These are phyloP conservation scores for Brachymystax lenok DNA, from an alignment of 2,797 vertebrate genomes.

Conservation along the genomic window DNA sequence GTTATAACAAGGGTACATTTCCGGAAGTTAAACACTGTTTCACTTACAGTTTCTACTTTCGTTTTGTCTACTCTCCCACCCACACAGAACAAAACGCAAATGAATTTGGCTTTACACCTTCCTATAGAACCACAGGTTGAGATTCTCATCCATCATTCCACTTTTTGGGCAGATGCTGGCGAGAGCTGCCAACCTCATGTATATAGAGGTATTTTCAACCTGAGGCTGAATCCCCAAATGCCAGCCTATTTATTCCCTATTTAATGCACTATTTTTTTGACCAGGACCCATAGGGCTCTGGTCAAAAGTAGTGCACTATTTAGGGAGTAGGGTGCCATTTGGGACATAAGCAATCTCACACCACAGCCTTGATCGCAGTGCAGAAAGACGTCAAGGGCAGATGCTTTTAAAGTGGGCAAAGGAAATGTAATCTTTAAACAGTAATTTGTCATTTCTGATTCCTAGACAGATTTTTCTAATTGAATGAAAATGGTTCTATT, in stretches of 20 bases:
- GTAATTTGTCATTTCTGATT: neutral
- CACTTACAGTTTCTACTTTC: constrained; percentile 18
- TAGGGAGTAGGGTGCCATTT: too few relatives aligned
- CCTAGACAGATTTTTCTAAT: constrained; percentile 3
- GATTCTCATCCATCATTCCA: constrained; percentile 43
- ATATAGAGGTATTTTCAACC: constrained; percentile 10
- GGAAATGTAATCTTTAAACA: constrained; percentile 5
- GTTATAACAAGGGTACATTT: neutral
- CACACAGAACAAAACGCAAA: constrained; percentile 38
- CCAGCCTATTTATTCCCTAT: too few relatives aligned
- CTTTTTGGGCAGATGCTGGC: constrained; percentile 43
- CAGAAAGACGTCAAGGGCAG: constrained; percentile 9
- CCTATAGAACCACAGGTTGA: constrained; percentile 51
- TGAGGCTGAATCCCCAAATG: too few relatives aligned
- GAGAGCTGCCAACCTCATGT: constrained; percentile 4
- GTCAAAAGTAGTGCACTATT: too few relatives aligned
- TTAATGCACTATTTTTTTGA: constrained; percentile 16
- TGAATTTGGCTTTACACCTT: constrained; percentile 34
- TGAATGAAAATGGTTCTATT: neutral
- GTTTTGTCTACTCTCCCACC: constrained; percentile 40
- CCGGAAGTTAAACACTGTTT: constrained; percentile 16
- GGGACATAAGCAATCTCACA: too few relatives aligned
- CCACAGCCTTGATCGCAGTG: constrained; percentile 2
- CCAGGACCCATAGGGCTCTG: too few relatives aligned
- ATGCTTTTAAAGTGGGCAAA: constrained; percentile 14